Evolutionary conservation across 2,888 invertebrate genomes (phyloP).

Genomic region (Tiliacea citrago): DNA sequence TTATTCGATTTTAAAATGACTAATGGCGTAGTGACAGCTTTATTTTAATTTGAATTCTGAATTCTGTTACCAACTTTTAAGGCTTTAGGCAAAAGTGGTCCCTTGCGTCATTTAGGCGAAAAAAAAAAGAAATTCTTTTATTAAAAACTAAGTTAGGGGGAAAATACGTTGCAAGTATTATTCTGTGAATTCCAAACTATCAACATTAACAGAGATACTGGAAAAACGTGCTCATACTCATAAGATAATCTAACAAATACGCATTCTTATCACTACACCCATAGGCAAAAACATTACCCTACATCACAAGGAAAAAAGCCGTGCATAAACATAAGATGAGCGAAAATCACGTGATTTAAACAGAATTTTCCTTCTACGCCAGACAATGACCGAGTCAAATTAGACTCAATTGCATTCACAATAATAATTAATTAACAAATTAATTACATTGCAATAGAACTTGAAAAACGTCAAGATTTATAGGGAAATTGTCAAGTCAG

Average conservation of each 20-base stretch:
- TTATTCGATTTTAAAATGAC: constrained; percentile 21
- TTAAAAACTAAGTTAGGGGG: neutral
- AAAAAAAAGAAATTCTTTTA: neutral
- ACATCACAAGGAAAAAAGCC: constrained; percentile 42
- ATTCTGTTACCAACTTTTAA: constrained; percentile 4
- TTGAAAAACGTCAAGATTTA: constrained; percentile 30
- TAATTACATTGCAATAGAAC: constrained; percentile 46
- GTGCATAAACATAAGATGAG: constrained; percentile 43
- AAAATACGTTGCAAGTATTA: neutral
- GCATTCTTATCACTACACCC: constrained; percentile 14
- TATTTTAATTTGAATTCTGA: constrained; percentile 20
- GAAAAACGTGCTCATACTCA: constrained; percentile 26
- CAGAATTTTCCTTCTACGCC: constrained; percentile 6
- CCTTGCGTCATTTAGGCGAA: too few relatives aligned
- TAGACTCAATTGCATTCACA: constrained; percentile 23
- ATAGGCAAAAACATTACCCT: constrained; percentile 19
- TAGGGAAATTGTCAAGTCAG: constrained; percentile 48
- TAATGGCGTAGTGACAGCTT: constrained; percentile 15
- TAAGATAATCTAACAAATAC: constrained; percentile 24
- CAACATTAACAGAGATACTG: constrained; percentile 3
- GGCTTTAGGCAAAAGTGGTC: too few relatives aligned
- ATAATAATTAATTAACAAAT: constrained; percentile 33
- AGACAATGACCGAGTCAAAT: constrained; percentile 43
- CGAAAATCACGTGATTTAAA: constrained; percentile 48
- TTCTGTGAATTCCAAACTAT: constrained; percentile 18